Evolutionary conservation across 2,888 invertebrate species (phyloP).

Genomic region (Lasioglossum leucozonium): DNA sequence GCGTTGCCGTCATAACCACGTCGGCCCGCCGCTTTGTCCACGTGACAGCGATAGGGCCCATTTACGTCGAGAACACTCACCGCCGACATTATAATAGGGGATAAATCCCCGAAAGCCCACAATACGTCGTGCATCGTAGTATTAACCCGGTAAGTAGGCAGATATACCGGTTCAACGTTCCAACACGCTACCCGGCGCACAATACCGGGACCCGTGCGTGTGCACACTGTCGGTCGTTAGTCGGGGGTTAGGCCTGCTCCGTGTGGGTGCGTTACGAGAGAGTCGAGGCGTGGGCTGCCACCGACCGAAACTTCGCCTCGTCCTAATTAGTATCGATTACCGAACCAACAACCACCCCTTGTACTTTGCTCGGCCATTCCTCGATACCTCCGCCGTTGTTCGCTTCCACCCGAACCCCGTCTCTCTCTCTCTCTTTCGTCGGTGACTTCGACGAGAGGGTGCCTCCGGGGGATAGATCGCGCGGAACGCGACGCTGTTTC

Average conservation of each 20-base stretch:
- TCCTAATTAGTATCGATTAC: conserved; percentile 74
- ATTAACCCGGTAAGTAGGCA: conserved; percentile 62
- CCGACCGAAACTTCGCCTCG: conserved; percentile 65
- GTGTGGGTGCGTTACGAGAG: conserved; percentile 21
- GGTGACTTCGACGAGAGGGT: conserved; percentile 25
- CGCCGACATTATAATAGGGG: conserved; percentile 76
- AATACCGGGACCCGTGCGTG: conserved; percentile 4
- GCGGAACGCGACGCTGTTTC: conserved; percentile 3
- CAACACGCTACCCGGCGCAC: conserved; percentile 9
- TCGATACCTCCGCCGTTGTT: conserved; percentile 27
- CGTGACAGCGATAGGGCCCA: conserved; percentile 81
- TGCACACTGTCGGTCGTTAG: conserved; percentile 7
- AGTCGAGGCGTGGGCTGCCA: conserved; percentile 16
- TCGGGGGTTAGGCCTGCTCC: neutral
- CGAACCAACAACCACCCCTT: conserved; percentile 44
- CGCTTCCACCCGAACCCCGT: neutral
- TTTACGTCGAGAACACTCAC: conserved; percentile 78
- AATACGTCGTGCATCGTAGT: conserved; percentile 67
- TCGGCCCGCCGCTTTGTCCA: conserved; percentile 80
- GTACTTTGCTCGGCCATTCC: conserved; percentile 22
- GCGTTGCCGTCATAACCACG: conserved; percentile 83
- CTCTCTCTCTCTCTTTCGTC: neutral
- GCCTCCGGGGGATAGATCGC: conserved; percentile 32
- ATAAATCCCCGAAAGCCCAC: conserved; percentile 76
- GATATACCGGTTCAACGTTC: conserved; percentile 55